Conservation (phyloP, 2,888 invertebrate species). For the Endomychus coccineus region DNA sequence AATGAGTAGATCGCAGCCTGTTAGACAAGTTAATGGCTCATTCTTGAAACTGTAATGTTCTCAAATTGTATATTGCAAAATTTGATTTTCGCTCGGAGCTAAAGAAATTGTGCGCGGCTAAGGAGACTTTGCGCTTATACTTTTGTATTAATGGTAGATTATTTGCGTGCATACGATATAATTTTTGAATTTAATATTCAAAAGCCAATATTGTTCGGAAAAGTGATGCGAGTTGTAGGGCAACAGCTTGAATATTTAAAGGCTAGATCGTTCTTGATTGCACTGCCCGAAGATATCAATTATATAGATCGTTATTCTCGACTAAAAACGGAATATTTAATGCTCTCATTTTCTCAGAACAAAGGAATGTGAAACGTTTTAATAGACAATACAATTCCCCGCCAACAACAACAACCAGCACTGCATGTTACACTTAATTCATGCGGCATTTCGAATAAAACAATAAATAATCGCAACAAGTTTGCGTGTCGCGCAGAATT, state of each 20-base stretch:
- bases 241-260: conserved; percentile 42
- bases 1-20: no score
- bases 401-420: no score
- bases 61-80: conserved; percentile 15
- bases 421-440: no score
- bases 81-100: conserved; percentile 11
- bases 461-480: no score
- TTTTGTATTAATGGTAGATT: conserved; percentile 10
- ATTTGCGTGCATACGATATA: conserved; percentile 35
- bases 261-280: conserved; percentile 43
- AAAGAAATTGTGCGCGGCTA: no score
- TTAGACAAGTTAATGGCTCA: no score
- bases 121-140: not conserved
- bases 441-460: no score
- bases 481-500: no score
- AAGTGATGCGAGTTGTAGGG: conserved; percentile 35
- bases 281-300: conserved; percentile 44
- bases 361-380: conserved; percentile 34
- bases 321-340: conserved; percentile 43
- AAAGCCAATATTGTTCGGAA: conserved; percentile 42
- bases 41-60: conserved; percentile 14
- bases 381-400: conserved; percentile 10
- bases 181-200: conserved; percentile 41
- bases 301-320: conserved; percentile 44
- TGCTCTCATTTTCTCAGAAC: conserved; percentile 37